These are phyloP conservation scores for Theristus sp. DNA, from an alignment of 2,888 invertebrate genomes.

Conservation along the genomic window DNA sequence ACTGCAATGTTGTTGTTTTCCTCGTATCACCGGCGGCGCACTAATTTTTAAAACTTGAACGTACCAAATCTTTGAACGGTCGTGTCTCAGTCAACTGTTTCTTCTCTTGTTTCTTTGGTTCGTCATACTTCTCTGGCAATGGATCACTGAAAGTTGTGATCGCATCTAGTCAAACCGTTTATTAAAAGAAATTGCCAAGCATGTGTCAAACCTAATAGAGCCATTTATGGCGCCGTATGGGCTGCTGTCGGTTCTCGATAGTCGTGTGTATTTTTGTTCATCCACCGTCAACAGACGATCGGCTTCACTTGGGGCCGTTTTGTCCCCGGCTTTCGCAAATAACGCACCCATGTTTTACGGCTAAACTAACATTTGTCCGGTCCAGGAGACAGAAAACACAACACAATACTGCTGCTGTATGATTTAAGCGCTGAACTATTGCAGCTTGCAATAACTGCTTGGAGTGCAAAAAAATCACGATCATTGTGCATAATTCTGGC, in stretches of 20 bases:
- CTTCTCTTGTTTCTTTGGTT: not conserved
- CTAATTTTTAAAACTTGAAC: not conserved
- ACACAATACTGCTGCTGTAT: no score
- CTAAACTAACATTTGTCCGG: no score
- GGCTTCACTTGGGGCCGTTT: not conserved
- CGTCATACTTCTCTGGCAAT: not conserved
- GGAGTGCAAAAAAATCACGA: no score
- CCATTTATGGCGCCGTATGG: not conserved
- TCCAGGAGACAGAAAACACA: no score
- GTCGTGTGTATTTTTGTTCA: not conserved
- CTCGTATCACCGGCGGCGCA: not conserved
- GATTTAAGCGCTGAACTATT: no score
- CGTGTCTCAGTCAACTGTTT: not conserved
- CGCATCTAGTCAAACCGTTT: no score
- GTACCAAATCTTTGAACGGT: not conserved
- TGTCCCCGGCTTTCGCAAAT: not conserved
- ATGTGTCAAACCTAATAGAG: no score
- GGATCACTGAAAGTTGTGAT: no score
- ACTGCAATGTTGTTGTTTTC: constrained; percentile 4
- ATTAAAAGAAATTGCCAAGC: no score
- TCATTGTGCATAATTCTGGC: no score
- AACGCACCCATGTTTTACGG: not conserved
- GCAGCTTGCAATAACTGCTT: no score
- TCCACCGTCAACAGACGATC: not conserved
- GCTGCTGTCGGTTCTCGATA: not conserved